Percentiles rank a stretch among this genome's conserved stretches.
These are phyloP conservation scores for Meles meles DNA, from an alignment of 2,113 vertebrate species.

Conservation along the genomic window DNA sequence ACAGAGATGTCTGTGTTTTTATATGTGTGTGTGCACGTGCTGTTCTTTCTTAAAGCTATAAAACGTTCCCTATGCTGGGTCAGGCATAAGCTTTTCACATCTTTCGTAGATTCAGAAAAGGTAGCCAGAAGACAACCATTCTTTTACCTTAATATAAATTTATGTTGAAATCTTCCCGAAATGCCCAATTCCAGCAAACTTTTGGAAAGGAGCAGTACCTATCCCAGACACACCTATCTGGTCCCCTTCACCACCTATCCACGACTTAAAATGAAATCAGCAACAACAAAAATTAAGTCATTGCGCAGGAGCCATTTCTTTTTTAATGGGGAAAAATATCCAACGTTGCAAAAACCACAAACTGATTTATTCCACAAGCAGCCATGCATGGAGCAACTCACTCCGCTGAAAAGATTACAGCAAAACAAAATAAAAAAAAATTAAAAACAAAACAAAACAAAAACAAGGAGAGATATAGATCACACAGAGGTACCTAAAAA, in stretches of 20 bases:
- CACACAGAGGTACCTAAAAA: slow-evolving; percentile 93
- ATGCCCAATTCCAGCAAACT: slow-evolving; percentile 3
- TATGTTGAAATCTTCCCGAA: slow-evolving; percentile 12
- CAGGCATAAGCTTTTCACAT: slow-evolving; percentile 4
- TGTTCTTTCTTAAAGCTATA: slow-evolving; percentile 27
- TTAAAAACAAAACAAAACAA: background rate
- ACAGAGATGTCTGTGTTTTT: background rate
- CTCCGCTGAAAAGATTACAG: slow-evolving; percentile 83
- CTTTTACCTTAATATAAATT: slow-evolving; percentile 33
- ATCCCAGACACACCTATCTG: slow-evolving; percentile 30
- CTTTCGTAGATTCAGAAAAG: slow-evolving; percentile 25
- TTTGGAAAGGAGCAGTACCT: slow-evolving; percentile 23
- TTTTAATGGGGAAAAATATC: slow-evolving; percentile 51
- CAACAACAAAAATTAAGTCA: slow-evolving; percentile 62
- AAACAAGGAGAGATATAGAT: slow-evolving; percentile 48
- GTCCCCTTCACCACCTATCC: slow-evolving; percentile 28
- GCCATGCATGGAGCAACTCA: slow-evolving; percentile 88
- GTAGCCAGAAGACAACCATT: background rate
- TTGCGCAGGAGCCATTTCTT: slow-evolving; percentile 35
- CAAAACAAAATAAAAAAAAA: slow-evolving; percentile 59
- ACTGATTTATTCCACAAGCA: slow-evolving; percentile 85
- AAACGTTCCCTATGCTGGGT: slow-evolving; percentile 4
- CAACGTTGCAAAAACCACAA: slow-evolving; percentile 75
- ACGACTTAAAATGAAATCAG: slow-evolving; percentile 48
- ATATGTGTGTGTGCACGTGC: background rate